phyloP scores from a whole-genome alignment of 53 echinoderm and acorn worm species.

The Echinometra lucunter region DNA sequence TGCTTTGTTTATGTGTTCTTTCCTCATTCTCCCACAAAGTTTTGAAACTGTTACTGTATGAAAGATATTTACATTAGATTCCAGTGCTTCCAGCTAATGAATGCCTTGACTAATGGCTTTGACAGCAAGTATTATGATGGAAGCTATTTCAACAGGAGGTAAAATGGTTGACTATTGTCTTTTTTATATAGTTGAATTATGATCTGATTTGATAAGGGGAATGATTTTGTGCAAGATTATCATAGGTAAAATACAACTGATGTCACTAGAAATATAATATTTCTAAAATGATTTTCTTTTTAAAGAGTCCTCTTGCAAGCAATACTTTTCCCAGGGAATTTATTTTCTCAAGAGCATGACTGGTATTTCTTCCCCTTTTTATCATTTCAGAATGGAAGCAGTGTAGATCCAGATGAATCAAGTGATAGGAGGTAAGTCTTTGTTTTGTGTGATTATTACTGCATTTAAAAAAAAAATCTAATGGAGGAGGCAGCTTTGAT shows the following conservation, averaged over 20 bases:
- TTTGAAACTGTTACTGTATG: not conserved
- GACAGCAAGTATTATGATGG: not conserved
- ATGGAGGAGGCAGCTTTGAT: too few relatives aligned
- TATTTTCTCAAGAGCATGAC: too few relatives aligned
- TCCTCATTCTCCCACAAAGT: not conserved
- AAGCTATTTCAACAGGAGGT: not conserved
- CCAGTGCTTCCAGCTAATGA: not conserved
- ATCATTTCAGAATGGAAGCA: constrained; percentile 62
- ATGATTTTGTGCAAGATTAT: too few relatives aligned
- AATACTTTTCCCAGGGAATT: not conserved
- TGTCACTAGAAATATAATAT: too few relatives aligned
- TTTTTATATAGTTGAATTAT: not conserved
- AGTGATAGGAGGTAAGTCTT: constrained; percentile 45
- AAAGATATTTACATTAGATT: not conserved
- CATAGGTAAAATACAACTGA: too few relatives aligned
- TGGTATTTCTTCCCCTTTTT: too few relatives aligned
- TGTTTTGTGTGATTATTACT: not conserved
- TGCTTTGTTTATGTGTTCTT: not conserved
- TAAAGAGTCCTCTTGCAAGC: too few relatives aligned
- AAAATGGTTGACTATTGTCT: not conserved
- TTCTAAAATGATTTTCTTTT: too few relatives aligned
- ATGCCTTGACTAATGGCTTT: not conserved
- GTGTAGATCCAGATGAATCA: constrained; percentile 64
- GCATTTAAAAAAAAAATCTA: too few relatives aligned
- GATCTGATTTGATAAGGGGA: not conserved